Conservation (phyloP, 2,888 invertebrate species). For the Sinelater perroti region DNA sequence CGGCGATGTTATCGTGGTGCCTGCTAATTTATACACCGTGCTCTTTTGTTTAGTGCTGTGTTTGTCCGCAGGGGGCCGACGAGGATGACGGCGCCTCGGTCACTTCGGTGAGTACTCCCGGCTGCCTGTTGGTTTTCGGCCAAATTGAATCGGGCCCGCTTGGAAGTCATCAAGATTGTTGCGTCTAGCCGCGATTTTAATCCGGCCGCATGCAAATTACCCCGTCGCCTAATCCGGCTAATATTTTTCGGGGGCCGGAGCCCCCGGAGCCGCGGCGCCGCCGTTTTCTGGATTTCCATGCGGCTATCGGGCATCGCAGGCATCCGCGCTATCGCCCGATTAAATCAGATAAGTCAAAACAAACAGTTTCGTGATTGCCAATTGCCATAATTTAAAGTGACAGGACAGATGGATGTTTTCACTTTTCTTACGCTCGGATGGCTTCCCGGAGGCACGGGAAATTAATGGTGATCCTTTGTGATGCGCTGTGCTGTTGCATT, state of each 20-base stretch:
- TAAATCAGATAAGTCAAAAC: slow-evolving; percentile 18
- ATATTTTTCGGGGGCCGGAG: not conserved
- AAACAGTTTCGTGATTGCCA: slow-evolving; percentile 23
- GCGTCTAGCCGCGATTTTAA: slow-evolving; percentile 23
- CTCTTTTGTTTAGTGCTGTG: slow-evolving; percentile 59
- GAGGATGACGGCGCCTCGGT: slow-evolving; percentile 78
- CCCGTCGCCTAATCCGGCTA: slow-evolving; percentile 2
- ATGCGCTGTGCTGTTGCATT: slow-evolving; percentile 1
- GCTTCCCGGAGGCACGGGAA: slow-evolving; percentile 1
- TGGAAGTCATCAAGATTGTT: slow-evolving; percentile 19
- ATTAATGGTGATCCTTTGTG: slow-evolving; percentile 6
- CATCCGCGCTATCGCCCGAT: slow-evolving; percentile 13
- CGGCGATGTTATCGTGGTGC: slow-evolving; percentile 57
- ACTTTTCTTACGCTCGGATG: slow-evolving; percentile 9
- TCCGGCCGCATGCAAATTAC: slow-evolving; percentile 18
- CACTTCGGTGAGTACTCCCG: slow-evolving; percentile 72
- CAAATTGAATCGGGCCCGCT: slow-evolving; percentile 33
- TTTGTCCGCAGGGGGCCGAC: slow-evolving; percentile 71
- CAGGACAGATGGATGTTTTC: slow-evolving; percentile 17
- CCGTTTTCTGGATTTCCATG: not conserved
- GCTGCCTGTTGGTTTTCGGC: slow-evolving; percentile 42
- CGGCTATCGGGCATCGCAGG: slow-evolving; percentile 18
- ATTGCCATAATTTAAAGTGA: slow-evolving; percentile 26
- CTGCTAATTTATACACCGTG: slow-evolving; percentile 61
- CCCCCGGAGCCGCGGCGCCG: too few relatives aligned